Conservation (phyloP, 2,797 vertebrate species). For the Macroramphosus scolopax region DNA sequence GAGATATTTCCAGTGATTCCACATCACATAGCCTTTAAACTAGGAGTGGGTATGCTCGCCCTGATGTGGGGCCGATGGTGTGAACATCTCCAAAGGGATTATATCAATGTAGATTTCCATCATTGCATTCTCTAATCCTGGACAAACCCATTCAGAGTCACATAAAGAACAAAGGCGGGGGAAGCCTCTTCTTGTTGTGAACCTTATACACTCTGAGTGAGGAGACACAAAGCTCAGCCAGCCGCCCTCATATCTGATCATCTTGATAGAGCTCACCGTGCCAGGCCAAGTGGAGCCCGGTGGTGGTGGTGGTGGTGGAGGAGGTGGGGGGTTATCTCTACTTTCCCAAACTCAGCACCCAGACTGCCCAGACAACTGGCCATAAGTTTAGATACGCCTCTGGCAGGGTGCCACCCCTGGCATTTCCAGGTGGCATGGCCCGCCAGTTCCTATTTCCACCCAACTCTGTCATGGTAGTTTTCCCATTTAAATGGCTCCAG, state of each 20-base stretch:
- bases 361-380: slow-evolving; percentile 23
- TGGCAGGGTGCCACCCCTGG: slow-evolving; percentile 69
- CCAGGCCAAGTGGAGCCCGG: slow-evolving; percentile 19
- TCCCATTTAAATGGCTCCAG: slow-evolving; percentile 76
- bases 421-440: slow-evolving; percentile 74
- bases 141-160: slow-evolving; percentile 14
- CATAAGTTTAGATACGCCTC: slow-evolving; percentile 53
- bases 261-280: slow-evolving; percentile 51
- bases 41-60: no score
- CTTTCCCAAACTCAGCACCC: slow-evolving; percentile 51
- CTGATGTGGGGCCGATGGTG: neutral
- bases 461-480: slow-evolving; percentile 64
- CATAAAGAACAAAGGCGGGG: slow-evolving; percentile 9
- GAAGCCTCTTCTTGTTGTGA: slow-evolving; percentile 3
- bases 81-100: neutral
- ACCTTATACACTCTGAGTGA: slow-evolving; percentile 7
- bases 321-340: slow-evolving; percentile 39
- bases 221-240: slow-evolving; percentile 41
- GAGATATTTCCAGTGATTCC: no score
- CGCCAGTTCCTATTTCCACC: slow-evolving; percentile 79
- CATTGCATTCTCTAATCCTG: slow-evolving; percentile 7
- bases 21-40: no score
- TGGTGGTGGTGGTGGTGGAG: no score
- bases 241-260: slow-evolving; percentile 58
- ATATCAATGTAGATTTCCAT: slow-evolving; percentile 13